Evolutionary conservation across 2,797 vertebrate genomes (phyloP), one percentile per base, ranked within the genome.

Genomic region (Arctocebus calabarensis): DNA sequence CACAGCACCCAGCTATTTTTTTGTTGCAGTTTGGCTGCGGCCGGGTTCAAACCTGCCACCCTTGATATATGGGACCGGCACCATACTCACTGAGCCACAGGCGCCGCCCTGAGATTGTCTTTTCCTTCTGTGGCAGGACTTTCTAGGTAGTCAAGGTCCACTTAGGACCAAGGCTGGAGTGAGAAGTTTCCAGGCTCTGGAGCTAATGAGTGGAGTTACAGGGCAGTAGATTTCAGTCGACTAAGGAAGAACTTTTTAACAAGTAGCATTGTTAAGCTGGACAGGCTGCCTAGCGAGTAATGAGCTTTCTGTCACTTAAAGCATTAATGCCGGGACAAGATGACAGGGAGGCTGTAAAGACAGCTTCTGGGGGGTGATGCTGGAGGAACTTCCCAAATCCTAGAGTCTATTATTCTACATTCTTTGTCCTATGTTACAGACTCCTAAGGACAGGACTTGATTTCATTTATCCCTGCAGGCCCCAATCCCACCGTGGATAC

Each of bases 391-490:
- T 71, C 68, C 61, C 27, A 25, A 32, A 62, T 27, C 70, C 6
- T 6, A 61, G 10, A 20, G 59, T 52, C 6, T 2, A 1, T 87
- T n/a, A 43, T 14, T 88, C 29, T 37, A 9, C 11, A 19, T 84
- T 32, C 59, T 85, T 32, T 61, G 59, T 66, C 8, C 57, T 27
- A 17, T 10, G 52, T 34, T n/a, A 20, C 0, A 0, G 20, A 45
- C n/a, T 77, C 66, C 68, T 48, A 66, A 40, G 23, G 66, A n/a
- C 43, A 66, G 79, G 55, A 9, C 40, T 62, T 52, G n/a, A 13
- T 34, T 91, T 62, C 66, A 1, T 25, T 34, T 32, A 13, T 45
- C 3, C 0, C 64, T 2, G 19, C 0, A 0, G 57, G 20, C 22
- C 45, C 29, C 1, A 2, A 52, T 64, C 32, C 27, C 48, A 55